Percentiles rank a stretch among this genome's conserved stretches.
These are phyloP conservation scores for Stigmatopora argus DNA, from an alignment of 2,113 vertebrate species.

Conservation along the genomic window DNA sequence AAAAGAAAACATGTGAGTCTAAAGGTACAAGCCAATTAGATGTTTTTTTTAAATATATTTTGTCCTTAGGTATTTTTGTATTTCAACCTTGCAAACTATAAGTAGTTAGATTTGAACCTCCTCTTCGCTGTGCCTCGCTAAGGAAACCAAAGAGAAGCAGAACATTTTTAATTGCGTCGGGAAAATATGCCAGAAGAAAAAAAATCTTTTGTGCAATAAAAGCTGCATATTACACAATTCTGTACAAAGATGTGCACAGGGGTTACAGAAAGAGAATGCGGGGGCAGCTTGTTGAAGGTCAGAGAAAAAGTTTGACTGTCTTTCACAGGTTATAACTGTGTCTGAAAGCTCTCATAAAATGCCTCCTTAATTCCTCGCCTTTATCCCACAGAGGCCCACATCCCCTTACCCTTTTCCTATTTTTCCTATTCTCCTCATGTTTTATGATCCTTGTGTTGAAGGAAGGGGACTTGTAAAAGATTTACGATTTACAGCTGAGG, in stretches of 20 bases:
- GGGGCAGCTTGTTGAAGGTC: slow-evolving; percentile 42
- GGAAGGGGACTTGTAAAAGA: slow-evolving; percentile 62
- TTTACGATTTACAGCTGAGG: slow-evolving; percentile 68
- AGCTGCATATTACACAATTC: slow-evolving; percentile 11
- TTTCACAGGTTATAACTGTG: slow-evolving; percentile 49
- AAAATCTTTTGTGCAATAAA: background rate
- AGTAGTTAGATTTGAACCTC: slow-evolving; percentile 34
- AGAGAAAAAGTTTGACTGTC: slow-evolving; percentile 50
- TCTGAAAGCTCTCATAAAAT: slow-evolving; percentile 57
- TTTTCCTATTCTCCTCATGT: slow-evolving; percentile 36
- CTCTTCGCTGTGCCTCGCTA: slow-evolving; percentile 11
- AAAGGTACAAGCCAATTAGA: slow-evolving; percentile 40
- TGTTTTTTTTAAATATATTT: slow-evolving; percentile 37
- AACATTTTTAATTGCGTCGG: background rate
- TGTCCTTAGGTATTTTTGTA: slow-evolving; percentile 34
- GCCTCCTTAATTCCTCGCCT: slow-evolving; percentile 59
- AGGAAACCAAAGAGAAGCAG: slow-evolving; percentile 8
- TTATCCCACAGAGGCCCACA: slow-evolving; percentile 56
- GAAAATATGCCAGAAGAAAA: background rate
- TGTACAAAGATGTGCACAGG: background rate
- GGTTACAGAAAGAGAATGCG: background rate
- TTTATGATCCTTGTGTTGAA: slow-evolving; percentile 66
- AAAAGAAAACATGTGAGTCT: slow-evolving; percentile 19
- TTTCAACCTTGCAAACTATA: slow-evolving; percentile 28
- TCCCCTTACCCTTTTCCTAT: slow-evolving; percentile 34